These are phyloP conservation scores for Typhlichthys subterraneus DNA, from an alignment of 2,797 vertebrate species.

Conservation along the genomic window DNA sequence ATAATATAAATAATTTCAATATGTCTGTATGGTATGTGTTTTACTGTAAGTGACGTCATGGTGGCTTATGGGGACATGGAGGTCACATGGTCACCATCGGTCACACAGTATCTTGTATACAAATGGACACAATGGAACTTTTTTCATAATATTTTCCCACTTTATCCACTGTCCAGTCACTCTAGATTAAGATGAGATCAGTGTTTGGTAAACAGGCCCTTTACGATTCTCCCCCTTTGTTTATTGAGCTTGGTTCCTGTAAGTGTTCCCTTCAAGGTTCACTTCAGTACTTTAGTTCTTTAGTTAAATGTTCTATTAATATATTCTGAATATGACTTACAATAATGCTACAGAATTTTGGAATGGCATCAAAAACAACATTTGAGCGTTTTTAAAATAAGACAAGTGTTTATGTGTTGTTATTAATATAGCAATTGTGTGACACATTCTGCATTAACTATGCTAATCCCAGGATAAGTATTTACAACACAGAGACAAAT, in stretches of 20 bases:
- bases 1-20: too few species aligned
- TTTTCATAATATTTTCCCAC: background rate
- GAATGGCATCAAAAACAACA: constrained; percentile 42
- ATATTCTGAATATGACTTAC: constrained; percentile 33
- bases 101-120: too few species aligned
- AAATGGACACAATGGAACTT: too few species aligned
- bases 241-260: constrained; percentile 9
- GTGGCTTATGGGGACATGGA: too few species aligned
- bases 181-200: constrained; percentile 19
- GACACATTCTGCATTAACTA: constrained; percentile 63
- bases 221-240: constrained; percentile 12
- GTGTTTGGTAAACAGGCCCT: constrained; percentile 33
- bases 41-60: too few species aligned
- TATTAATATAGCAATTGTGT: constrained; percentile 54
- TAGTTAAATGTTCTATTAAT: constrained; percentile 3
- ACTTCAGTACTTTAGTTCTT: constrained; percentile 16
- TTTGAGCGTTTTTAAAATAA: constrained; percentile 62
- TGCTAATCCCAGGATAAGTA: constrained; percentile 60
- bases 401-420: constrained; percentile 53
- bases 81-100: too few species aligned
- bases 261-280: constrained; percentile 3
- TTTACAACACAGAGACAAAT: constrained; percentile 56
- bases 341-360: constrained; percentile 35
- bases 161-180: constrained; percentile 2
- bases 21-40: too few species aligned